Conservation (phyloP, 2,888 invertebrate genomes). For the Plusia festucae region DNA sequence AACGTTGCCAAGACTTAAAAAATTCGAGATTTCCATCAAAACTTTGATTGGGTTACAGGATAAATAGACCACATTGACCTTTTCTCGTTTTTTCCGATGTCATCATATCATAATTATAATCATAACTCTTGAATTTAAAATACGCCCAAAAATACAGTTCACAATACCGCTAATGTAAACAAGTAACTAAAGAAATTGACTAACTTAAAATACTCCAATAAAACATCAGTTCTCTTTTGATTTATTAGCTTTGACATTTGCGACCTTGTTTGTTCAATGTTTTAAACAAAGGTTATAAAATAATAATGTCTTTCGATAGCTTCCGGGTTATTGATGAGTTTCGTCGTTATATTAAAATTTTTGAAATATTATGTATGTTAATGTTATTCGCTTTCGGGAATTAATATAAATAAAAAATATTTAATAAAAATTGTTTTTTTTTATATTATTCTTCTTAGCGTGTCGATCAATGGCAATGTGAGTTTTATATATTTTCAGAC, state of each 20-base stretch:
- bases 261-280: slow-evolving; percentile 64
- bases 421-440: too few species aligned
- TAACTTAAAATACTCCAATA: slow-evolving; percentile 67
- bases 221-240: slow-evolving; percentile 70
- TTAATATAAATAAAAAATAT: too few species aligned
- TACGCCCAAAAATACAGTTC: slow-evolving; percentile 46
- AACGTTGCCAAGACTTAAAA: too few species aligned
- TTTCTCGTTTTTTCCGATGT: too few species aligned
- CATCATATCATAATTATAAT: too few species aligned
- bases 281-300: slow-evolving; percentile 60
- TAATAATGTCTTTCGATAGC: slow-evolving; percentile 53
- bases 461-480: too few species aligned
- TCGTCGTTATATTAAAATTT: slow-evolving; percentile 24
- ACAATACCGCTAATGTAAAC: slow-evolving; percentile 66
- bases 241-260: slow-evolving; percentile 72
- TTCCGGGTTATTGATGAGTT: slow-evolving; percentile 54
- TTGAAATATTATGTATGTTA: slow-evolving; percentile 39
- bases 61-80: too few species aligned
- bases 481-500: too few species aligned
- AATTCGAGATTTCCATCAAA: too few species aligned
- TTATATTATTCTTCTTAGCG: too few species aligned
- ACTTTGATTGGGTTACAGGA: too few species aligned
- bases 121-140: too few species aligned
- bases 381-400: neutral
- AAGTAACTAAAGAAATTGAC: slow-evolving; percentile 73